phyloP scores from a whole-genome alignment of 2,113 vertebrate genomes.

The Agelaius tricolor region DNA sequence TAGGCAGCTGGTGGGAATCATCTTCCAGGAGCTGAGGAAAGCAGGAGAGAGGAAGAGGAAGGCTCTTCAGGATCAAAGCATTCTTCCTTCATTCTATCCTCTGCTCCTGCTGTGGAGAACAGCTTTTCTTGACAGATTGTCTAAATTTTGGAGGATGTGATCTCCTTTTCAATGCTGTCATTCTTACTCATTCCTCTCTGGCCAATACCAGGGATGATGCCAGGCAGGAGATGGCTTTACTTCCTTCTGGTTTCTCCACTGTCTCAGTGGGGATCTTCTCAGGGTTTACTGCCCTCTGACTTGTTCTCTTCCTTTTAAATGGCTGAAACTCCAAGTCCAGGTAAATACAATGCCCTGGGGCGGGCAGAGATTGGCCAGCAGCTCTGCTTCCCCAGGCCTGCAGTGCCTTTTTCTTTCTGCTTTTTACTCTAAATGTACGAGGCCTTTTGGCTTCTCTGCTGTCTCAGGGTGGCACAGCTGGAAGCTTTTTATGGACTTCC shows the following conservation, averaged over 20 bases:
- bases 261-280: not conserved
- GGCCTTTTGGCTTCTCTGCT: not conserved
- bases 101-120: not conserved
- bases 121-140: not conserved
- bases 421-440: fast-evolving
- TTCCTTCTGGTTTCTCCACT: not conserved
- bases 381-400: not conserved
- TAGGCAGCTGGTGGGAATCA: not conserved
- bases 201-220: not conserved
- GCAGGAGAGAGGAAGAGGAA: not conserved
- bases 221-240: not conserved
- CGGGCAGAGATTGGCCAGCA: not conserved
- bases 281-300: not conserved
- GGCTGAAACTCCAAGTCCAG: not conserved
- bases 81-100: not conserved
- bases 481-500: not conserved
- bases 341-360: not conserved
- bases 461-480: not conserved
- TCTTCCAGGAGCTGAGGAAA: not conserved
- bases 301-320: not conserved
- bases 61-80: not conserved
- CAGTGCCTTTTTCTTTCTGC: not conserved
- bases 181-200: not conserved
- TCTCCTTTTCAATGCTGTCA: not conserved
- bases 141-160: not conserved